These are phyloP conservation scores for Lepidotrigona ventralis DNA, from an alignment of 1,140 invertebrate species.

Conservation along the genomic window DNA sequence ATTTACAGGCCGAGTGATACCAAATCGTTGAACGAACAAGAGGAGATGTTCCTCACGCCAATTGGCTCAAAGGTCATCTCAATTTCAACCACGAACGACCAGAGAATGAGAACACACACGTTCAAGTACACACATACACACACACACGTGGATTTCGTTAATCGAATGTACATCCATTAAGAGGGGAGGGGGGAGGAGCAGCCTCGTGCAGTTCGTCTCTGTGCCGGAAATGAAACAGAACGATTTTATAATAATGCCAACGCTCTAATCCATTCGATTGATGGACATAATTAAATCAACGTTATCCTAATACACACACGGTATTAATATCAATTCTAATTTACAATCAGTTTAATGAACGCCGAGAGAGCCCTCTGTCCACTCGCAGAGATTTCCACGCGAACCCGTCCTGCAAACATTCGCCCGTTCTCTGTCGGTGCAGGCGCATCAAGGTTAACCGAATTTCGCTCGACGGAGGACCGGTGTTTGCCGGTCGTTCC, in stretches of 20 bases:
- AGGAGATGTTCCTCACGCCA: background rate
- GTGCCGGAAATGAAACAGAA: background rate
- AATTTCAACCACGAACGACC: background rate
- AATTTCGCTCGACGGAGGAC: constrained; percentile 1
- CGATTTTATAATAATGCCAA: constrained; percentile 37
- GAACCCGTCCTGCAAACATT: constrained; percentile 8
- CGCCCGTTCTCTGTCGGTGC: background rate
- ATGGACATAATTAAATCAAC: constrained; percentile 18
- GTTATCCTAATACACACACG: constrained; percentile 13
- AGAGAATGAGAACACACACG: background rate
- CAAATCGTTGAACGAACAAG: background rate
- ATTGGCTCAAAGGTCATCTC: constrained; percentile 1
- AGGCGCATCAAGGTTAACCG: background rate
- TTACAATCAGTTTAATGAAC: constrained; percentile 24
- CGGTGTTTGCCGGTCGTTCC: background rate
- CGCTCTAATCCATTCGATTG: background rate
- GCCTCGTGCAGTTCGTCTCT: background rate
- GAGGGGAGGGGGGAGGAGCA: no score
- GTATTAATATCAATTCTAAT: constrained; percentile 29
- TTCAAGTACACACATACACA: constrained; percentile 1
- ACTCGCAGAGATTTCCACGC: background rate
- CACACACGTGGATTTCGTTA: constrained; percentile 7
- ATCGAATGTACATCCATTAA: constrained; percentile 43
- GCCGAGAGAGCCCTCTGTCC: no score
- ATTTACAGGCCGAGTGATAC: background rate